Conservation (phyloP, 1,140 invertebrate species). For the Copidosoma floridanum region DNA sequence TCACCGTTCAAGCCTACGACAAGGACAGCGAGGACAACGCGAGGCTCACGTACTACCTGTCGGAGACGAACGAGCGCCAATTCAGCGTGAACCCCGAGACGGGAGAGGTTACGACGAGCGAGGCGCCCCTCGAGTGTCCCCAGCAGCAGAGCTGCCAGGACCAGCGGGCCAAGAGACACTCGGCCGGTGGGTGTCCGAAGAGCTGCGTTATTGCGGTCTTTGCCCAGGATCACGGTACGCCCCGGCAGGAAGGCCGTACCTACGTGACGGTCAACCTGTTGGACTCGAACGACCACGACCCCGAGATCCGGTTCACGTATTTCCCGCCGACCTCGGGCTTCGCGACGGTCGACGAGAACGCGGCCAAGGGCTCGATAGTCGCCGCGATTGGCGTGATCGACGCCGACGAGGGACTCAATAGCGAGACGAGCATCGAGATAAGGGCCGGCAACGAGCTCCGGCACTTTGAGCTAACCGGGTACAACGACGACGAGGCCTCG, state of each 20-base stretch:
- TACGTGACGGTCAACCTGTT: slow-evolving; percentile 93
- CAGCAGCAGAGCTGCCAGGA: slow-evolving; percentile 63
- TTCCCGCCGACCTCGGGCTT: slow-evolving; percentile 78
- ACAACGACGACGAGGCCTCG: too few relatives aligned
- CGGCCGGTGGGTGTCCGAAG: slow-evolving; percentile 70
- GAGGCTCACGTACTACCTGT: slow-evolving; percentile 85
- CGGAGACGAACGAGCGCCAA: slow-evolving; percentile 79
- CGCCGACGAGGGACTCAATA: slow-evolving; percentile 85
- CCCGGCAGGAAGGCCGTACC: slow-evolving; percentile 85
- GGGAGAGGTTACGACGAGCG: slow-evolving; percentile 79
- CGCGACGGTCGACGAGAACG: slow-evolving; percentile 92
- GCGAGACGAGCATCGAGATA: slow-evolving; percentile 81
- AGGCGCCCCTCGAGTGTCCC: slow-evolving; percentile 76
- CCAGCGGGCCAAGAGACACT: slow-evolving; percentile 51
- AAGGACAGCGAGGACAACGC: slow-evolving; percentile 89
- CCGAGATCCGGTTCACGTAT: slow-evolving; percentile 86
- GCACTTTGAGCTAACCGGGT: slow-evolving; percentile 81
- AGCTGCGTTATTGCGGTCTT: slow-evolving; percentile 93
- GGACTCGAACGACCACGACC: slow-evolving; percentile 94
- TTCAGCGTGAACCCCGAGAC: slow-evolving; percentile 87
- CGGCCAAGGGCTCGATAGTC: slow-evolving; percentile 82
- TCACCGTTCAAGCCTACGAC: slow-evolving; percentile 89
- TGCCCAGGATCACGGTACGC: slow-evolving; percentile 87
- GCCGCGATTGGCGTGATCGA: slow-evolving; percentile 92
- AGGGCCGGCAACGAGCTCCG: slow-evolving; percentile 84